Evolutionary conservation across 1,140 invertebrate species (phyloP).

Genomic region (Hylyphantes graminicola): DNA sequence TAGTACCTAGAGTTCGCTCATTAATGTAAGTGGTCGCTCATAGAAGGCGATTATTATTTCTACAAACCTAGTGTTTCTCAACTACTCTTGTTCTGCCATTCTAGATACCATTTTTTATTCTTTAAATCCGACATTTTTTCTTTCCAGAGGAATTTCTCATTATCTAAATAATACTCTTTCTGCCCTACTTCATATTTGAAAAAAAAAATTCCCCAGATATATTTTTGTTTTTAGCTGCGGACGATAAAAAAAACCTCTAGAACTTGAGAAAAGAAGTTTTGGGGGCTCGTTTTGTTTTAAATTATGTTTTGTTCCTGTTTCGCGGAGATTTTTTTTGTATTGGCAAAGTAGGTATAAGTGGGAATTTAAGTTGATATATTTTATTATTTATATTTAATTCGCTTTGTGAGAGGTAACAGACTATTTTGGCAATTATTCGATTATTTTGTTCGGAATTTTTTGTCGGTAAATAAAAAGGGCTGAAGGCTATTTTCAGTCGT

Average conservation of each 20-base stretch:
- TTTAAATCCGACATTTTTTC: not conserved
- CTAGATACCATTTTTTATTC: constrained; percentile 21
- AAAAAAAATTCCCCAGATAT: not conserved
- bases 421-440: too few species aligned
- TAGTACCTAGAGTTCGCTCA: constrained; percentile 18
- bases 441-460: too few species aligned
- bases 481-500: too few species aligned
- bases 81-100: constrained; percentile 13
- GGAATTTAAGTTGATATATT: too few species aligned
- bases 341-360: too few species aligned
- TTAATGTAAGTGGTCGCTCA: constrained; percentile 51
- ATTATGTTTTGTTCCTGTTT: not conserved
- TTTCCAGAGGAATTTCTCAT: constrained; percentile 52
- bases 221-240: not conserved
- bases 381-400: too few species aligned
- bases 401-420: too few species aligned
- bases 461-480: too few species aligned
- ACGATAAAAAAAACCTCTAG: not conserved
- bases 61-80: constrained; percentile 30
- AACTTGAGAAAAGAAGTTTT: constrained; percentile 4
- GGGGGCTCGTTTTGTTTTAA: constrained; percentile 8
- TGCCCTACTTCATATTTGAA: not conserved
- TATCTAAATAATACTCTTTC: constrained; percentile 56
- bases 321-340: not conserved
- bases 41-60: constrained; percentile 45